phyloP scores from a whole-genome alignment of 2,113 vertebrate species.

The Lathamus discolor region DNA sequence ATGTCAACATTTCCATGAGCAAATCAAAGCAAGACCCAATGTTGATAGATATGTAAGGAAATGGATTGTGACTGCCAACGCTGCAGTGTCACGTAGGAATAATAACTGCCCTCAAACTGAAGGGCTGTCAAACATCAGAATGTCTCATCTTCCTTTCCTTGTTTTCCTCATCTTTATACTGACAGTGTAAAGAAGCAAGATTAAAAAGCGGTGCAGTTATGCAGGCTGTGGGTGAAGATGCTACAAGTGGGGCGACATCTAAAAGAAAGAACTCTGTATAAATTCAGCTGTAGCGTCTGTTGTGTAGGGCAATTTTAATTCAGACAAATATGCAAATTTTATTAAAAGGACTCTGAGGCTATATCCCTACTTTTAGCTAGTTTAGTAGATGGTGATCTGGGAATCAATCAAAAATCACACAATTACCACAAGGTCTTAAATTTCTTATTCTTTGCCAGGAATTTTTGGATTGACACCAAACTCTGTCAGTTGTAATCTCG shows the following conservation, averaged over 20 bases:
- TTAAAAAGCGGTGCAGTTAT: accelerated
- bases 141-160: background rate
- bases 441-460: background rate
- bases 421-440: background rate
- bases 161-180: background rate
- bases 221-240: background rate
- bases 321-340: background rate
- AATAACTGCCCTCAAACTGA: background rate
- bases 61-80: background rate
- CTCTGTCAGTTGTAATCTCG: background rate
- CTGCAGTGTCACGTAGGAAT: background rate
- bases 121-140: background rate
- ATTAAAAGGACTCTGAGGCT: background rate
- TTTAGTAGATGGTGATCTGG: background rate
- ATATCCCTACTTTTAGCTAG: background rate
- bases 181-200: background rate
- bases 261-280: background rate
- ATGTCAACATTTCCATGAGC: background rate
- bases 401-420: background rate
- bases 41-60: background rate
- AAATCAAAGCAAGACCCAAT: background rate
- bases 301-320: background rate
- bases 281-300: background rate
- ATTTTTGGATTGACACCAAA: background rate
- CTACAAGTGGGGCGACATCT: too few relatives aligned